Evolutionary conservation across 2,888 invertebrate genomes (phyloP), one percentile per base, ranked within the genome.

Genomic region (Tipula helvola): DNA sequence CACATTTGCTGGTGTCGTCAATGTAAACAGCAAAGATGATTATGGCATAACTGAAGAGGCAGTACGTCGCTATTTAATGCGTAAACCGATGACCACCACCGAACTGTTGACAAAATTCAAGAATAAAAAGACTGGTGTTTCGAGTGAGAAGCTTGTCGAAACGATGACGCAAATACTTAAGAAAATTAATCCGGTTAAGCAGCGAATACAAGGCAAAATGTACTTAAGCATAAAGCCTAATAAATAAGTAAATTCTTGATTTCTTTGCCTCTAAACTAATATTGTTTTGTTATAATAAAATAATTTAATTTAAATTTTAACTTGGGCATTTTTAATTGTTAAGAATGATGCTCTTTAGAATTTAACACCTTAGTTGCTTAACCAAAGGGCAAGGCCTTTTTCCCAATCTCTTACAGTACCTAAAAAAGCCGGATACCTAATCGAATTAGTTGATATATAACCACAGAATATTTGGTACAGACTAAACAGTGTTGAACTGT

Each of bases 11-110:
- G 91, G 90, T 2, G 91, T 90, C 5, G 90, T 90, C 0, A 91
- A 89, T 86, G 88, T 88, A 36, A 90, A 89, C 87, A 92, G 89
- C 88, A 91, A 90, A 87, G 91, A 91, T 42, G 96, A 97, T 89
- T 96, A 96, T 90, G 97, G 97, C 86, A 97, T 98, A 52, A 97
- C 97, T 0, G 98, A 99, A 90, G 98, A 98, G 89, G 96, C 97
- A 0, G 98, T 99, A 5, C 93, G 98, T 2, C 95, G 98, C 16
- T 99, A 99, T 92, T 92, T 99, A 44, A 96, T 97, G 91, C 94
- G 99, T 10, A 99, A 99, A 90, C 99, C 99, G 0, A 98, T 99
- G 96, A 99, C 99, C 0, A 97, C 99, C 0, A 99, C 97, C 0
- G 99, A 99, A 90, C 93, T 99, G 44, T 92, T 99, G 83, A 97